Evolutionary conservation across 2,888 invertebrate species (phyloP), one percentile per base, ranked within the genome.

Genomic region (Andrena camellia): DNA sequence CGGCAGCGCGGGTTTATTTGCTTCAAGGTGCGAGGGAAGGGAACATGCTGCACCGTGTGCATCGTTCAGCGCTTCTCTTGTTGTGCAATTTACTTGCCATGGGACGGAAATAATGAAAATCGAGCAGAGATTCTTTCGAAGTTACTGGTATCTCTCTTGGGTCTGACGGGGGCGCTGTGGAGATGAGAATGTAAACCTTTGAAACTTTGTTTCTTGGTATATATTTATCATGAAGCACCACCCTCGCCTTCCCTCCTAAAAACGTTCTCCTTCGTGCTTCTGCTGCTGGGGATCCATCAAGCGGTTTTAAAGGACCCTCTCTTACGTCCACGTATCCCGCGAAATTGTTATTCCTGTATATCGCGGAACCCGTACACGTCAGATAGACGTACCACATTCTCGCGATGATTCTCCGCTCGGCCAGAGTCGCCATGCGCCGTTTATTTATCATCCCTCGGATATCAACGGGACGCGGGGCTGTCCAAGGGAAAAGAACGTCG

Each of bases 1-100:
- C 64, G 4, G 17, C 33, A 54, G 29, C 31, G 31, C 60, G 59
- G 71, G 66, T 86, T 81, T 77, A 76, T 84, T 82, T 74, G 75
- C 76, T 64, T 59, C 33, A 62, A 84, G 81, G 59, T 62, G 62
- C 62, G 33, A 83, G 59, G 54, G 62, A 84, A 77, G 59, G 59
- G 31, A 60, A 70, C 79, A 62, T 26, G 52, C 26, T 52, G 48
- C 62, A 78, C 62, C 50, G 67, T 29, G 48, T 35, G 26, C 60
- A 29, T 0, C 33, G 54, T 13, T 20, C 13, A 10, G 10, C 35
- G 35, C 35, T 35, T 63, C n/a, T 8, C 33, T 33, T 20, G 23
- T 42, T 42, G 35, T 42, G 35, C 23, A 13, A 26, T 57, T 26
- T 17, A 42, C 42, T 42, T 42, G 57, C 26, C 26, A 7, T 8